phyloP scores from a whole-genome alignment of 1,140 invertebrate genomes.

The Coboldia fuscipes region DNA sequence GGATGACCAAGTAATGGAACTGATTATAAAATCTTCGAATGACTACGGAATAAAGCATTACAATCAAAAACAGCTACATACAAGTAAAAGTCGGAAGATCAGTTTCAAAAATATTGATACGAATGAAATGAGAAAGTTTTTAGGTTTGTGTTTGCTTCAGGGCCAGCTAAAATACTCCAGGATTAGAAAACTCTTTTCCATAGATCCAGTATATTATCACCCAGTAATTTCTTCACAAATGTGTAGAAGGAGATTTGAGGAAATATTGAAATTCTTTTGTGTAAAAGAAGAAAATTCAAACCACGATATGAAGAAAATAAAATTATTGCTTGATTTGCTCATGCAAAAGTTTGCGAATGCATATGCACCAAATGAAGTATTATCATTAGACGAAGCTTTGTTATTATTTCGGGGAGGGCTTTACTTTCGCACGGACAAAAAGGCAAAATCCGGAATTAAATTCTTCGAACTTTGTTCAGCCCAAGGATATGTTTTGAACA shows the following conservation, averaged over 20 bases:
- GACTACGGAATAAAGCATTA: too few species aligned
- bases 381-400: slow-evolving; percentile 13
- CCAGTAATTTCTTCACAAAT: slow-evolving; percentile 10
- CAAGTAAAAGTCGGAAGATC: slow-evolving; percentile 3
- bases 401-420: slow-evolving; percentile 12
- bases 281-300: slow-evolving; percentile 7
- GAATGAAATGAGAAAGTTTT: slow-evolving; percentile 10
- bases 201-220: slow-evolving; percentile 11
- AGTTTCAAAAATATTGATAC: slow-evolving; percentile 3
- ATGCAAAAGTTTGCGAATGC: background rate
- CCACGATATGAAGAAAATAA: slow-evolving; percentile 3
- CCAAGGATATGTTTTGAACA: slow-evolving; percentile 14
- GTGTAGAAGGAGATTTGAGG: slow-evolving; percentile 12
- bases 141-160: slow-evolving; percentile 10
- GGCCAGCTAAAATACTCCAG: slow-evolving; percentile 8
- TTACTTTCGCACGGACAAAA: slow-evolving; percentile 11
- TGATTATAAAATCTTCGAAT: background rate
- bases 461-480: slow-evolving; percentile 9
- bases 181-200: slow-evolving; percentile 8
- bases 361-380: slow-evolving; percentile 3
- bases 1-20: background rate
- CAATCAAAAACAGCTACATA: slow-evolving; percentile 3
- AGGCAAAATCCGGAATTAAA: slow-evolving; percentile 15
- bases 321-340: slow-evolving; percentile 2
- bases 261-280: slow-evolving; percentile 11